Conservation (phyloP, 1,140 invertebrate genomes). For the Gryon sp. region DNA sequence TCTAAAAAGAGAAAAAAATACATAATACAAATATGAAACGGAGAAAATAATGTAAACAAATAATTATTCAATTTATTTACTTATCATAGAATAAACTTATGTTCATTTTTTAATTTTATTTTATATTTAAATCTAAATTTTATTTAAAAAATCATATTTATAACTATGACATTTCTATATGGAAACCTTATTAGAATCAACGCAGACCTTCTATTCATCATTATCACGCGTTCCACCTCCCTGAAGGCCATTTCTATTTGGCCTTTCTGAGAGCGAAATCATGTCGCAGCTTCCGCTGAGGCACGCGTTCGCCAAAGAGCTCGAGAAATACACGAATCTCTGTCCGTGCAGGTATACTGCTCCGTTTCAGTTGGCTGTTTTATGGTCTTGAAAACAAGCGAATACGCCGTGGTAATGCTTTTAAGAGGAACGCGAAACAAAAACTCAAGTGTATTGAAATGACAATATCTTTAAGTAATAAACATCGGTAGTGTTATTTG, state of each 20-base stretch:
- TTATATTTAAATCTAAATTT: not conserved
- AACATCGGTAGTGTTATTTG: slow-evolving; percentile 25
- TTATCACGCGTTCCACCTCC: slow-evolving; percentile 69
- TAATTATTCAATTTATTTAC: no score
- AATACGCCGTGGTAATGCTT: slow-evolving; percentile 52
- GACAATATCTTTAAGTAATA: slow-evolving; percentile 45
- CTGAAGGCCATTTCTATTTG: slow-evolving; percentile 75
- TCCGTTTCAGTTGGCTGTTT: slow-evolving; percentile 65
- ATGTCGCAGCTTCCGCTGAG: slow-evolving; percentile 73
- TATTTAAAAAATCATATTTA: no score
- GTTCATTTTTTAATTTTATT: no score
- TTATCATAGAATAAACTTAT: no score
- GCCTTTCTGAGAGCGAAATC: slow-evolving; percentile 77
- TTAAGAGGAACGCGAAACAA: slow-evolving; percentile 25
- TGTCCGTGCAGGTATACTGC: slow-evolving; percentile 44
- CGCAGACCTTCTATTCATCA: slow-evolving; percentile 70
- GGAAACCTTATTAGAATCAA: slow-evolving; percentile 41
- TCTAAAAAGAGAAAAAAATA: not conserved
- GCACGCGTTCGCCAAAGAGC: slow-evolving; percentile 69
- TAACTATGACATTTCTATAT: slow-evolving; percentile 7
- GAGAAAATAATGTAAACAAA: no score
- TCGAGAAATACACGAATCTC: slow-evolving; percentile 58
- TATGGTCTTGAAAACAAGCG: slow-evolving; percentile 67
- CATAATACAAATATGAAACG: not conserved
- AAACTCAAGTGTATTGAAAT: slow-evolving; percentile 36